These are phyloP conservation scores for Dicrostonyx torquatus DNA, from an alignment of 2,797 vertebrate genomes.

Conservation along the genomic window DNA sequence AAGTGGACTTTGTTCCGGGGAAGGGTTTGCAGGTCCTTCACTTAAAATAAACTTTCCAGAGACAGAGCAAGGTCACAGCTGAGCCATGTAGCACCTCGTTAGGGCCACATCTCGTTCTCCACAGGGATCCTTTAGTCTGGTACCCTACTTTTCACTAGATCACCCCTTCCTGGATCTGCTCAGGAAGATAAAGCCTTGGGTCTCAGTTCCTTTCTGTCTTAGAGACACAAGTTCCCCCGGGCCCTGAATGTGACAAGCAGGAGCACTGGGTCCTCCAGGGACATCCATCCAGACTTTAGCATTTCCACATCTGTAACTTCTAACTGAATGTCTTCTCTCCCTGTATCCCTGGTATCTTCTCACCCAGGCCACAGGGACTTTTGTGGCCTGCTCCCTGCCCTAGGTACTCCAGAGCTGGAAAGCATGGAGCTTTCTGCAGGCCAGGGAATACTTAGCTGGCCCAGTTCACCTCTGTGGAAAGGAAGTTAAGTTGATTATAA, in stretches of 20 bases:
- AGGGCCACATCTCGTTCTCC: neutral
- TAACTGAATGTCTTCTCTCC: neutral
- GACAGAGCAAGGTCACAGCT: neutral
- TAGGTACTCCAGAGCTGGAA: neutral
- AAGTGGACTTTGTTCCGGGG: neutral
- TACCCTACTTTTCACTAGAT: neutral
- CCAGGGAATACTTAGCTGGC: neutral
- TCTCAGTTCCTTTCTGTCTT: neutral
- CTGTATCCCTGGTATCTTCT: neutral
- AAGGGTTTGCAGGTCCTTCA: neutral
- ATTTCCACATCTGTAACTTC: neutral
- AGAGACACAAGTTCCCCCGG: neutral
- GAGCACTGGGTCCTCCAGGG: too few relatives aligned
- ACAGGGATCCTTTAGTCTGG: neutral
- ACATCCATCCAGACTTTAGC: neutral
- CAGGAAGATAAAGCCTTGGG: neutral
- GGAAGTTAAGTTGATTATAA: neutral
- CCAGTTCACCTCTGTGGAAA: neutral
- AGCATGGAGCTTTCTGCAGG: neutral
- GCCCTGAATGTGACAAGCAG: neutral
- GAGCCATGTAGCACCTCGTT: accelerated
- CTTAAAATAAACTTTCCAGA: neutral
- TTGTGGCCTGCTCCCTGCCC: neutral
- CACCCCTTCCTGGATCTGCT: neutral
- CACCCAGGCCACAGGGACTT: neutral